These are phyloP conservation scores for Fregata magnificens DNA, from an alignment of 2,113 vertebrate genomes.

Conservation along the genomic window DNA sequence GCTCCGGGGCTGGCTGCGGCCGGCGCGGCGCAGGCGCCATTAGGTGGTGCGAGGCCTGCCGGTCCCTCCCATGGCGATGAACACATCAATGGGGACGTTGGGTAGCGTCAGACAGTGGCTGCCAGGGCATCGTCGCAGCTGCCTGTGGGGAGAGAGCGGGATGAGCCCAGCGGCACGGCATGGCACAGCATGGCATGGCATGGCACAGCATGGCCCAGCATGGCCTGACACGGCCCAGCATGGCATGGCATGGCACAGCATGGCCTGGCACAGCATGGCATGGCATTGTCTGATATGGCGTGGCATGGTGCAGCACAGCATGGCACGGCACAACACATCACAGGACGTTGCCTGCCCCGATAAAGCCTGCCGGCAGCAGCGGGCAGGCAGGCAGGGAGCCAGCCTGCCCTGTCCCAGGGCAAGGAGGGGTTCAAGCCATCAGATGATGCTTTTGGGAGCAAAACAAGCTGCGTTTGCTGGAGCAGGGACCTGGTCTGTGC, in stretches of 20 bases:
- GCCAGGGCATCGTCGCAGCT: slow-evolving; percentile 47
- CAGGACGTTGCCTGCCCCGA: fast-evolving
- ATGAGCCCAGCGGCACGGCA: neutral
- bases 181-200: fast-evolving
- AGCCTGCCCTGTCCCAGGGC: neutral
- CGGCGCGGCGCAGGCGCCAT: neutral
- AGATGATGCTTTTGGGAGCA: neutral
- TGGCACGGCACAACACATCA: neutral
- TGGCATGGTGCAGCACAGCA: neutral
- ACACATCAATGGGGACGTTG: slow-evolving; percentile 50
- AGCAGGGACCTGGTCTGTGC: too few relatives aligned
- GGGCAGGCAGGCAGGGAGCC: neutral
- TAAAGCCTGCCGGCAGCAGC: neutral
- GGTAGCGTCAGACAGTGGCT: slow-evolving; percentile 53
- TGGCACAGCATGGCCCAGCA: too few relatives aligned
- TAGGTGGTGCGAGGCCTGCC: neutral
- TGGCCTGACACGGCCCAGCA: fast-evolving
- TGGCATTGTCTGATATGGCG: fast-evolving
- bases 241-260: fast-evolving
- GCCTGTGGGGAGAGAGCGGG: neutral
- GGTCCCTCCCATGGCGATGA: slow-evolving; percentile 30
- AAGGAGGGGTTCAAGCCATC: neutral
- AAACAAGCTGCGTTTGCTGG: fast-evolving
- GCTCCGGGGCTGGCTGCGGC: neutral
- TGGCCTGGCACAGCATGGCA: fast-evolving